phyloP scores from a whole-genome alignment of 64 coral and sea anemone genomes.

The Montipora capricornis region DNA sequence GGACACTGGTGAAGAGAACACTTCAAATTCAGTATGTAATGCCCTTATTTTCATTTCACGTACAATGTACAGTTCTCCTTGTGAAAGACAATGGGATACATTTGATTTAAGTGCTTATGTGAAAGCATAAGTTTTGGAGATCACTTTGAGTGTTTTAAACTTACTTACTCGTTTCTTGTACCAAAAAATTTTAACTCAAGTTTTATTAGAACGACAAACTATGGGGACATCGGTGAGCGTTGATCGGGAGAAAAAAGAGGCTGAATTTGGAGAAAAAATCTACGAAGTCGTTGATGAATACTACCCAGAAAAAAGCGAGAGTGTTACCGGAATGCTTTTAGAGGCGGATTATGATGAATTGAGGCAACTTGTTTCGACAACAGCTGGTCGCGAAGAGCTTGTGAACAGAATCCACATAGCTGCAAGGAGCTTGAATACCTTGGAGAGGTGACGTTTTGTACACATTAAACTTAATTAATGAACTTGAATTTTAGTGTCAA shows the following conservation, averaged over 20 bases:
- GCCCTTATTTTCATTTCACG: neutral
- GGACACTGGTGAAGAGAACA: neutral
- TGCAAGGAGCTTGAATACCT: neutral
- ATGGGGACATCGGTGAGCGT: slow-evolving; percentile 25
- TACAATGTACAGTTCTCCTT: neutral
- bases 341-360: slow-evolving; percentile 51
- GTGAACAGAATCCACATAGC: slow-evolving; percentile 36
- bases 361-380: slow-evolving; percentile 1
- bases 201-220: neutral
- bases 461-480: too few species aligned
- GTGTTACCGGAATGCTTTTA: slow-evolving; percentile 71
- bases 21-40: neutral
- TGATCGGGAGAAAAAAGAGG: slow-evolving; percentile 36
- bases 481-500: too few species aligned
- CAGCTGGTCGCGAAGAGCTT: slow-evolving; percentile 25
- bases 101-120: neutral
- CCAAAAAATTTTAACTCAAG: neutral
- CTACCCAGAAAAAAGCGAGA: slow-evolving; percentile 48
- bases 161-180: neutral
- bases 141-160: neutral
- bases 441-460: neutral
- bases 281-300: slow-evolving; percentile 45
- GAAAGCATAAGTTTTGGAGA: neutral
- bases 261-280: slow-evolving; percentile 26
- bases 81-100: neutral